Percentiles rank a stretch among this genome's conserved stretches.
Evolutionary conservation across 2,888 invertebrate species (phyloP).

Genomic region (Macrosiphum euphorbiae): DNA sequence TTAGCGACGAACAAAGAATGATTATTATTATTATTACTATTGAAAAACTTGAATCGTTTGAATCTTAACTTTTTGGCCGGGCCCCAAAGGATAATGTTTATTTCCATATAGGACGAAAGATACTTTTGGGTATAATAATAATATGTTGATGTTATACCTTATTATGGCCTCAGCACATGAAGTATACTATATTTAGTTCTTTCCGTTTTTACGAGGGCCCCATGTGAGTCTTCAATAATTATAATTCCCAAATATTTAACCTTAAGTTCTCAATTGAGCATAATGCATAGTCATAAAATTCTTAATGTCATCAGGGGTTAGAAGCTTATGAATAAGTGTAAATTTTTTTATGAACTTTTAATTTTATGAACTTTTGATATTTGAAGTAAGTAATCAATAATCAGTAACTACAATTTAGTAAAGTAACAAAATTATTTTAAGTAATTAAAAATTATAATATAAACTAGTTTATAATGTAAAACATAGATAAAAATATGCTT

Average conservation of each 20-base stretch:
- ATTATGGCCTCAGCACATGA: not conserved
- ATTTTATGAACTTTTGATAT: too few relatives aligned
- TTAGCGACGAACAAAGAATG: not conserved
- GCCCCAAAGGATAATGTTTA: not conserved
- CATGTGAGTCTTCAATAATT: not conserved
- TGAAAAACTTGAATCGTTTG: not conserved
- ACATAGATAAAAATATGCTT: not conserved
- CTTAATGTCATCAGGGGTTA: not conserved
- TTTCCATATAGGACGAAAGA: not conserved
- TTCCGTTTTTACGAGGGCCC: not conserved
- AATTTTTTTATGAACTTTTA: not conserved
- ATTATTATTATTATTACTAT: too few relatives aligned
- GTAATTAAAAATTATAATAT: not conserved
- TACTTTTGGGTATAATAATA: not conserved
- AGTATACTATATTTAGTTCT: not conserved
- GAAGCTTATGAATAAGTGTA: accelerated
- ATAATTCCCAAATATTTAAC: not conserved
- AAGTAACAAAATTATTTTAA: not conserved
- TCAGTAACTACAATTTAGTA: not conserved
- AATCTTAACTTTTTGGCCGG: not conserved
- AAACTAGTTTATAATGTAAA: not conserved
- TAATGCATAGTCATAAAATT: not conserved
- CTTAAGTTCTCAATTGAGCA: not conserved
- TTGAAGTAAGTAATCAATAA: not conserved
- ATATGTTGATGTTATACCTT: not conserved